These are phyloP conservation scores for Xylocopa sonorina DNA, from an alignment of 1,140 invertebrate species.

Conservation along the genomic window DNA sequence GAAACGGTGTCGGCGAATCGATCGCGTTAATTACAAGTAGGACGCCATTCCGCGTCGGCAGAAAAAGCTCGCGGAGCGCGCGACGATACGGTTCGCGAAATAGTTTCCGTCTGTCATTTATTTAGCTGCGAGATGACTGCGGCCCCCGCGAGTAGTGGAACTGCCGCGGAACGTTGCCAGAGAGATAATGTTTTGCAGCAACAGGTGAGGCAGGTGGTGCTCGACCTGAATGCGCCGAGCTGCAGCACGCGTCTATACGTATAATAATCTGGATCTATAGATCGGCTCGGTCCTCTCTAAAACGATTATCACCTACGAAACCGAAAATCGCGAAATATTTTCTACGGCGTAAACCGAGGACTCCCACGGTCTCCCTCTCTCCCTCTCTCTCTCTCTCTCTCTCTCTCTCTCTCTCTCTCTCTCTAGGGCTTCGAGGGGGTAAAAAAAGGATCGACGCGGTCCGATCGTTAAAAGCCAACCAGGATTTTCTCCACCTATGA, in stretches of 20 bases:
- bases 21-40: no score
- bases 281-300: constrained; percentile 75
- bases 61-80: constrained; percentile 51
- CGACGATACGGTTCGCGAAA: constrained; percentile 67
- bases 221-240: constrained; percentile 79
- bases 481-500: not conserved
- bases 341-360: constrained; percentile 7
- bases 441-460: constrained; percentile 1
- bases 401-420: no score
- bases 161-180: constrained; percentile 67
- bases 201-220: constrained; percentile 82
- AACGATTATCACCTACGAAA: constrained; percentile 67
- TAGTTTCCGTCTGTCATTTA: constrained; percentile 78
- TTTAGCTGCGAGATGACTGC: constrained; percentile 76
- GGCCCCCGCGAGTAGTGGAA: no score
- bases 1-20: no score
- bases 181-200: constrained; percentile 82
- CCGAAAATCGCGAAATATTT: not conserved
- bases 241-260: constrained; percentile 80
- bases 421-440: no score
- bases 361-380: not conserved
- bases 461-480: constrained; percentile 22
- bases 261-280: constrained; percentile 80
- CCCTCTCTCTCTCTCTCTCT: no score
- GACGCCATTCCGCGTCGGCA: no score